Percentiles rank a stretch among this genome's conserved stretches.
Conservation (phyloP, 2,113 vertebrate genomes). For the Tauraco erythrolophus region DNA sequence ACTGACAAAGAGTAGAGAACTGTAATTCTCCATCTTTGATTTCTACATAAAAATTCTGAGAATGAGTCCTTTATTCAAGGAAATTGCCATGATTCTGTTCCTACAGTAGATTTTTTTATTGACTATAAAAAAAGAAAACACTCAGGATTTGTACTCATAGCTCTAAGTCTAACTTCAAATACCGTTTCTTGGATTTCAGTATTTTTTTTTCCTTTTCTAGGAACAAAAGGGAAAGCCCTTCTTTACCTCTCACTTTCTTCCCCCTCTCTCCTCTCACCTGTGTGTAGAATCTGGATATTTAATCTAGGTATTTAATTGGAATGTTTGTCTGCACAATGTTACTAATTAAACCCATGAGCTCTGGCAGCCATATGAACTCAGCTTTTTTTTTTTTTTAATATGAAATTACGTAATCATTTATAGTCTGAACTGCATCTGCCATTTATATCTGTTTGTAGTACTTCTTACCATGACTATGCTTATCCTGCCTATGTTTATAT, state of each 20-base stretch:
- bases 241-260: background rate
- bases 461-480: background rate
- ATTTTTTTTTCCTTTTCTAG: background rate
- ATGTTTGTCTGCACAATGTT: constrained; percentile 48
- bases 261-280: background rate
- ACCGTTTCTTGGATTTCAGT: background rate
- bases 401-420: constrained; percentile 46
- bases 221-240: background rate
- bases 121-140: background rate
- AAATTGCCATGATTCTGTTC: background rate
- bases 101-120: background rate
- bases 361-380: constrained; percentile 55
- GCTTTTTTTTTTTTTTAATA: constrained; percentile 32
- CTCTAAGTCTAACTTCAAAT: background rate
- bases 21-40: background rate
- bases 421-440: constrained; percentile 52
- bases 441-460: constrained; percentile 42
- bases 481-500: background rate
- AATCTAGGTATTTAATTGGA: constrained; percentile 47
- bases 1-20: background rate
- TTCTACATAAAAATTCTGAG: background rate
- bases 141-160: background rate
- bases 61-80: background rate
- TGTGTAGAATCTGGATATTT: constrained; percentile 1
- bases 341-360: constrained; percentile 62